phyloP scores from a whole-genome alignment of 2,797 vertebrate genomes.

The Acropternis orthonyx region DNA sequence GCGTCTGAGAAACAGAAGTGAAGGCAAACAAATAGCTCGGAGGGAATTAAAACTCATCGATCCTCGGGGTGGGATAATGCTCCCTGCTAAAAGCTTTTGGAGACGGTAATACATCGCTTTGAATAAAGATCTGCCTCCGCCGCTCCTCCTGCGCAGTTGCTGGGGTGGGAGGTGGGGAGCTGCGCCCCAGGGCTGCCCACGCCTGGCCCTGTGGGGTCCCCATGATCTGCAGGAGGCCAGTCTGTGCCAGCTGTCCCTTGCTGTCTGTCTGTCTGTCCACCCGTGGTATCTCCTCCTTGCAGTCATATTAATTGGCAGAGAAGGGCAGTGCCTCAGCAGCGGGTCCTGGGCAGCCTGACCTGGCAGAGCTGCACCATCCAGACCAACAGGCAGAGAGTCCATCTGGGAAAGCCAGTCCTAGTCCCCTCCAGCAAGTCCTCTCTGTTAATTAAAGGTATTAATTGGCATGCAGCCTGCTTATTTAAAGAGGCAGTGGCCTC shows the following conservation, averaged over 20 bases:
- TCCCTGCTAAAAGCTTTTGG: constrained; percentile 71
- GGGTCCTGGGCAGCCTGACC: neutral
- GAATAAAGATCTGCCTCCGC: constrained; percentile 26
- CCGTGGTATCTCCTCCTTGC: neutral
- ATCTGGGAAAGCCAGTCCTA: neutral
- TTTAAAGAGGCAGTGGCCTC: neutral
- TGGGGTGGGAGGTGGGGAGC: neutral
- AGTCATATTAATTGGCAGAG: neutral
- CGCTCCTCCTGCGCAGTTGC: neutral
- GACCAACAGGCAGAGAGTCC: neutral
- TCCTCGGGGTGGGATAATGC: constrained; percentile 69
- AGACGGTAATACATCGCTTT: constrained; percentile 17
- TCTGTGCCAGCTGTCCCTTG: neutral
- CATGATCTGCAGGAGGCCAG: neutral
- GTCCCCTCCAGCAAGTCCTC: neutral
- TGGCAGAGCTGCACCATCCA: neutral
- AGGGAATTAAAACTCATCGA: constrained; percentile 79
- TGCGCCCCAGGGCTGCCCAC: neutral
- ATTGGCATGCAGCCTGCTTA: constrained; percentile 32
- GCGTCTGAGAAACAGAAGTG: constrained; percentile 46
- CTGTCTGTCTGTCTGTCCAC: neutral
- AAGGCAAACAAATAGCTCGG: constrained; percentile 74
- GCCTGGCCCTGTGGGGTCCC: neutral
- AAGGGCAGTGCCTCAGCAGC: neutral
- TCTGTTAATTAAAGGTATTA: constrained; percentile 53